Evolutionary conservation across 2,797 vertebrate species (phyloP).

Genomic region (Rhabdophis nuchalis): DNA sequence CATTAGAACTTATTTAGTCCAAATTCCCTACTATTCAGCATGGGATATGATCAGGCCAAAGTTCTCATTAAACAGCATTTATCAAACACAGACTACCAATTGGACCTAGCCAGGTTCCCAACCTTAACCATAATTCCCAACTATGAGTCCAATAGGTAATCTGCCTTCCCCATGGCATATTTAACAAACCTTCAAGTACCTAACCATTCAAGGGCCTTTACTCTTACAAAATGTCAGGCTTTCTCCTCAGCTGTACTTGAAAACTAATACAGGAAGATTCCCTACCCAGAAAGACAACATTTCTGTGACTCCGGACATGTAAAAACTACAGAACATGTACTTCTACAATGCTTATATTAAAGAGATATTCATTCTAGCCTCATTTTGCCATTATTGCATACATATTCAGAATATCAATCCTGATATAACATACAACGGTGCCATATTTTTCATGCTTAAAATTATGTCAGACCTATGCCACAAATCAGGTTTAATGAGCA

Average conservation of each 20-base stretch:
- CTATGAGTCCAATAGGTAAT: not conserved
- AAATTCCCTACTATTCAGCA: not conserved
- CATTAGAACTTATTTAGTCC: not conserved
- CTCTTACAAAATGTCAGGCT: not conserved
- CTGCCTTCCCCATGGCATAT: not conserved
- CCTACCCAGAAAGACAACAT: no score
- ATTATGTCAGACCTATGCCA: not conserved
- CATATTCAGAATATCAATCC: not conserved
- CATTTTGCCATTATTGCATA: not conserved
- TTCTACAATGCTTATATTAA: not conserved
- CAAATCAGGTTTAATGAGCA: not conserved
- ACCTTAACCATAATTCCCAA: not conserved
- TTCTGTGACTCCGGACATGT: not conserved
- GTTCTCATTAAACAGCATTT: not conserved
- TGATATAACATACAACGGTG: not conserved
- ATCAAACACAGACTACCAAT: not conserved
- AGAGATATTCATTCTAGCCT: not conserved
- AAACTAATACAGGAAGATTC: no score
- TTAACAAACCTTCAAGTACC: not conserved
- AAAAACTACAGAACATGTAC: not conserved
- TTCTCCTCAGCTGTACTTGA: not conserved
- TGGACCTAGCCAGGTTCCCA: not conserved
- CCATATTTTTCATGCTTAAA: not conserved
- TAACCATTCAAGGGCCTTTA: not conserved
- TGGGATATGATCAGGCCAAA: not conserved